Evolutionary conservation across 1,140 invertebrate species (phyloP), one percentile per base, ranked within the genome.

Genomic region (Geopemphigus sp.): DNA sequence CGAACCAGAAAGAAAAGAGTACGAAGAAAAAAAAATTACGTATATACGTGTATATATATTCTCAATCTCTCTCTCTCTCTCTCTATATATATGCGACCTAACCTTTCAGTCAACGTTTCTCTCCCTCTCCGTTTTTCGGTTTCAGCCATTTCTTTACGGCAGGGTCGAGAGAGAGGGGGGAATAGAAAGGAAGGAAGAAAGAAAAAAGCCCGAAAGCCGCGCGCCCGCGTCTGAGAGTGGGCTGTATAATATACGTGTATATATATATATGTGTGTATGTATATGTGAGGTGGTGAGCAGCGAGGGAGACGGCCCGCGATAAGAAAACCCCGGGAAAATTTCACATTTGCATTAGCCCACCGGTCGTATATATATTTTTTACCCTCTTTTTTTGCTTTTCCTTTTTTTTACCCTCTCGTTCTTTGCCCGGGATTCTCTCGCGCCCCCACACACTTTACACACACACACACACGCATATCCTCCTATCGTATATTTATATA

Each of bases 311-410:
- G 22, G 24, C 45, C 15, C 47, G 39, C 56, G 73, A 76, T 76
- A 76, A 76, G 73, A 76, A 76, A 76, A 76, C 73, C 32, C 73
- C 54, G 22, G 73, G 54, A 76, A 70, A 76, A 61, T 26, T 76
- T 57, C 73, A 76, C 73, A 76, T 76, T 76, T 76, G 73, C 73
- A 76, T 76, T 76, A 76, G 39, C 56, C 73, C n/a, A 59, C 73
- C n/a, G 32, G 39, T 19, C n/a, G 56, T 70, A 47, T 70, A 70
- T 50, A 39, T 39, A 39, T 39, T 4, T 10, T 70, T 66, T 66
- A 22, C n/a, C 57, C 39, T 61, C 61, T 63, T 39, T 47, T 66
- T 22, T 66, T 26, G 12, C 57, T 6, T 0, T 45, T 45, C 26
- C 26, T 70, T 50, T 70, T 70, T 70, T 70, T 26, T 26, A 26